Conservation (phyloP, 2,113 vertebrate genomes). For the Hyla sarda region DNA sequence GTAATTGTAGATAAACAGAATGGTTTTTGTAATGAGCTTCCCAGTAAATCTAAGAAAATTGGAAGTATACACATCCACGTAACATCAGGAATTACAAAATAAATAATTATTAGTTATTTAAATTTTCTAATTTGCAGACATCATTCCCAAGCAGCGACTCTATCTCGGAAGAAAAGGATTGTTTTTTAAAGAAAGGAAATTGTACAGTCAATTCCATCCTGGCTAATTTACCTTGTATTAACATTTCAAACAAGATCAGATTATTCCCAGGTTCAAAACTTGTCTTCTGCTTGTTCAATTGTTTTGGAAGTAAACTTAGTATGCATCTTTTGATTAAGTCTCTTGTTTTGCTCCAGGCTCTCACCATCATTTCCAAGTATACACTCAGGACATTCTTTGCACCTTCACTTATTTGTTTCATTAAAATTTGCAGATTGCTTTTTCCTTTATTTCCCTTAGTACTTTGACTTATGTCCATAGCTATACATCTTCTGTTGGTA, state of each 20-base stretch:
- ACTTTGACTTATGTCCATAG: slow-evolving; percentile 31
- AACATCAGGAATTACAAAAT: neutral
- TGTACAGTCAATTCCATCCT: neutral
- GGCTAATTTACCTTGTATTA: slow-evolving; percentile 21
- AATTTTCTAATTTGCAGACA: neutral
- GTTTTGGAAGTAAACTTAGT: slow-evolving; percentile 21
- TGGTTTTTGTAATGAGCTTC: neutral
- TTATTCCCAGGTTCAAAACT: slow-evolving; percentile 2
- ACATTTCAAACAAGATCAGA: slow-evolving; percentile 27
- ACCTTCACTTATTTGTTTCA: slow-evolving; percentile 51
- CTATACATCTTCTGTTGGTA: slow-evolving; percentile 27
- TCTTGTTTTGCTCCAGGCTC: slow-evolving; percentile 35
- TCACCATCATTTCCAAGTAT: slow-evolving; percentile 16
- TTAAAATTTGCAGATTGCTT: slow-evolving; percentile 48
- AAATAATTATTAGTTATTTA: neutral
- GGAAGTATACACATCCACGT: neutral
- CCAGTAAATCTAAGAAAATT: neutral
- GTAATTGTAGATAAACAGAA: neutral
- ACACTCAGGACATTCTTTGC: slow-evolving; percentile 30
- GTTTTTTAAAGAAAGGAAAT: neutral
- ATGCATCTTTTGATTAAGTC: slow-evolving; percentile 29
- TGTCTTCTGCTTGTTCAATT: slow-evolving; percentile 17
- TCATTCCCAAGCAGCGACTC: neutral
- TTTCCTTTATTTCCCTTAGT: slow-evolving; percentile 45
- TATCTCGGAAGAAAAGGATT: neutral